Base-by-base conservation (phyloP, 2,113 vertebrate species). In the Apaloderma vittatum region DNA sequence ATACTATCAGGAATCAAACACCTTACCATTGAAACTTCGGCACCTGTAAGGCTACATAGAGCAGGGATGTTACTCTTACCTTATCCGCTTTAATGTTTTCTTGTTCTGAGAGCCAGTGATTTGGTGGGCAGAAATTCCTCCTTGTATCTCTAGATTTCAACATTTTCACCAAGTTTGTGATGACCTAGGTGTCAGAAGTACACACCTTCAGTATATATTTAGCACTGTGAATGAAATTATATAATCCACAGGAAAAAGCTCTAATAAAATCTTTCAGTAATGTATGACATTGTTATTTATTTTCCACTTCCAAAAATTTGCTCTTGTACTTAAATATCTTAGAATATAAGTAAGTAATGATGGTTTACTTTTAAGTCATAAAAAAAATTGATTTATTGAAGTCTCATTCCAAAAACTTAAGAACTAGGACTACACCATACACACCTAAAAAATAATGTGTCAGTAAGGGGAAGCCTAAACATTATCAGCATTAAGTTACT, bases 131-230 rank as follows among this genome's bases (percentile, higher is more conserved):
- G 95, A 99, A 99, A 63, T 98, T 99, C 93, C 99, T 98, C 86
- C 99, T 98, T 10, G 99, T 99, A 96, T 99, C 99, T 46, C 99
- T 98, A 83, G 99, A 98, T 97, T 99, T 99, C 86, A 99, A 97
- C 99, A 99, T 99, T 97, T 99, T 99, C 97, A 99, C 99, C 91
- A 99, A 98, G 95, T 99, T 99, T 94, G 99, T 99, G 94, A 99
- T 99, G 49, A 99, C 99, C 99, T 99, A 96, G 8, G 58, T 71
- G 61, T 68, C 57, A 97, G 51, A 85, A 95, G 95, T 8, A 96
- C n/a, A 70, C 5, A 17, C 1, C 11, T 7, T 57, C 82, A 93
- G 85, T 26, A 72, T 2, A 67, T 40, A 65, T n/a, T 43, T 30
- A 72, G 32, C 45, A 65, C 7, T 12, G 29, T 8, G 18, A 62